phyloP scores from a whole-genome alignment of 2,113 vertebrate species.

The Chunga burmeisteri region DNA sequence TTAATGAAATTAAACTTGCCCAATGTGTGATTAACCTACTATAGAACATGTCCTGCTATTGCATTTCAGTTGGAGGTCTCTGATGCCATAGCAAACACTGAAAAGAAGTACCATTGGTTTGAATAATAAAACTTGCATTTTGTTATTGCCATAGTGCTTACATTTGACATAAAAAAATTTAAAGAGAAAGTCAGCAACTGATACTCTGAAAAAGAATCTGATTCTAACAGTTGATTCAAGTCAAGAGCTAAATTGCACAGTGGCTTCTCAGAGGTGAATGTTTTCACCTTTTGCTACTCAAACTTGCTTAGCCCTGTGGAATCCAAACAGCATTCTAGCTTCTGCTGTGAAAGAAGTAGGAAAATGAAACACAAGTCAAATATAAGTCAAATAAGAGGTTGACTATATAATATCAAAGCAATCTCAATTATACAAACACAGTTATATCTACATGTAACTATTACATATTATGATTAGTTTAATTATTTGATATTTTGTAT shows the following conservation, averaged over 20 bases:
- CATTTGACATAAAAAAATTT: neutral
- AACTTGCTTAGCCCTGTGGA: neutral
- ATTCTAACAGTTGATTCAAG: neutral
- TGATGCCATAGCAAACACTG: neutral
- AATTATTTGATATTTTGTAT: neutral
- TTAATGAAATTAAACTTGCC: too few species aligned
- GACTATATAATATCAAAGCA: neutral
- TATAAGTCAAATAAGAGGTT: neutral
- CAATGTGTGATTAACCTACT: neutral
- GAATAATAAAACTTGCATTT: neutral
- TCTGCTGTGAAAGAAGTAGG: neutral
- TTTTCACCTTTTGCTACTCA: neutral
- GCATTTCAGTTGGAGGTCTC: neutral
- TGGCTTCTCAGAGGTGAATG: conserved; percentile 3
- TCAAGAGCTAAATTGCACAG: neutral
- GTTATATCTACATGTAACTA: neutral
- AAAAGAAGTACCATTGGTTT: neutral
- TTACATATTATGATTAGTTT: neutral
- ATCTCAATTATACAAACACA: neutral
- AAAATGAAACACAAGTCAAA: conserved; percentile 33
- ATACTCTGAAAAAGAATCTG: neutral
- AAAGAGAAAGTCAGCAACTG: conserved; percentile 22
- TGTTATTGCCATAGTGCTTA: neutral
- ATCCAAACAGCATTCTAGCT: neutral
- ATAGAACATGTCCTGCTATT: neutral